Percentiles rank a stretch among this genome's conserved stretches.
phyloP scores from a whole-genome alignment of 2,888 invertebrate species.

The Melanophora roralis region DNA sequence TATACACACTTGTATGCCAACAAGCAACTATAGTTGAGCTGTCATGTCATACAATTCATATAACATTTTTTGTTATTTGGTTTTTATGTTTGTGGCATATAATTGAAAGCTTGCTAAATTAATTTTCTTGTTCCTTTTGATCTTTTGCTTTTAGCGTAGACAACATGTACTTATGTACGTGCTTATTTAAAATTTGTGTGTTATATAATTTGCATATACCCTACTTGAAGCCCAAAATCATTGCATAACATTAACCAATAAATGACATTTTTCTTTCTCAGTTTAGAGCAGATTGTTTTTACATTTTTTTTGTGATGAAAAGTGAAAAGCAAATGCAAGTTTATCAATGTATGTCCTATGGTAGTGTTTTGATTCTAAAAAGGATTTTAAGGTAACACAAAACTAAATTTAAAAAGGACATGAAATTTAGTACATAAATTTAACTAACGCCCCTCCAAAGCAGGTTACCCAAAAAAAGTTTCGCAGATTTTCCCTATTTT shows the following conservation, averaged over 20 bases:
- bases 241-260: slow-evolving; percentile 52
- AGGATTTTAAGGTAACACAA: too few relatives aligned
- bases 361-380: too few relatives aligned
- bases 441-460: too few relatives aligned
- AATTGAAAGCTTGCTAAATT: slow-evolving; percentile 76
- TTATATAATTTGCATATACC: slow-evolving; percentile 9
- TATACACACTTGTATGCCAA: slow-evolving; percentile 30
- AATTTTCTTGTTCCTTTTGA: slow-evolving; percentile 70
- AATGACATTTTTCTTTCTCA: slow-evolving; percentile 53
- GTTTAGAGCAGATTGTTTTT: neutral
- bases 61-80: slow-evolving; percentile 60
- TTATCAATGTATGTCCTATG: too few relatives aligned
- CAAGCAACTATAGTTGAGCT: slow-evolving; percentile 33
- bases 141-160: slow-evolving; percentile 53
- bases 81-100: slow-evolving; percentile 75
- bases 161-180: neutral
- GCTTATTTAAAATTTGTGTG: too few relatives aligned
- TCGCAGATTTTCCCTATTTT: neutral
- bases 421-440: too few relatives aligned
- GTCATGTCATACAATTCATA: slow-evolving; percentile 59
- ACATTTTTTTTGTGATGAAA: neutral
- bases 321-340: too few relatives aligned
- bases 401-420: too few relatives aligned
- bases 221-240: slow-evolving; percentile 31
- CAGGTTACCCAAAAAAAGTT: too few relatives aligned